Evolutionary conservation across 2,113 vertebrate species (phyloP), one percentile per base, ranked within the genome.

Genomic region (Dascyllus trimaculatus): DNA sequence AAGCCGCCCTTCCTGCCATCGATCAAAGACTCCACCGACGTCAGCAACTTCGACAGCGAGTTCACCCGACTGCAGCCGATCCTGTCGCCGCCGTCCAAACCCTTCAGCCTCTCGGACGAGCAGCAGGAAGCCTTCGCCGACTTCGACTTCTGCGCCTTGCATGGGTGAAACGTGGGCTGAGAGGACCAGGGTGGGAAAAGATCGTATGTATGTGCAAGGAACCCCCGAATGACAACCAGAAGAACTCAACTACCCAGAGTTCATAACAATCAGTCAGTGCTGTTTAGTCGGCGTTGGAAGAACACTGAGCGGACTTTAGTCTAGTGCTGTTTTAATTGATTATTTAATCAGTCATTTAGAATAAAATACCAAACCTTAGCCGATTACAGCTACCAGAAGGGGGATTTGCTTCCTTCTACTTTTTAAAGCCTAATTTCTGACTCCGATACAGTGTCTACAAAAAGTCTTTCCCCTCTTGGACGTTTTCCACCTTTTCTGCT

Each of bases 11-110:
- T 96, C 53, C 92, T 96, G 84, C 97, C 97, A 1, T 86, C 86
- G 0, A 81, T 98, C 75, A 94, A 87, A n/a, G 93, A 94, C 56
- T 92, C 92, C 0, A 85, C 88, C 0, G 97, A 99, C 49, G 91
- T 96, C 68, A 95, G 96, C 78, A 97, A 98, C 91, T 99, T 99
- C 0, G 97, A 98, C 87, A 95, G 95, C 49, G 96, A 97, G 88
- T 99, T 98, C 92, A 99, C 97, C 0, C 93, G 92, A 0, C 93
- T 97, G 57, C 95, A 94, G 65, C 96, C 97, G 0, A 45, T 95
- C 59, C 86, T 98, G 76, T 96, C 97, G 0, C 96, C 96, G 0
- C 95, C 95, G 0, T 88, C 92, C 46, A 91, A 94, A 11, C 92
- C 85, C 58, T 85, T 86, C 60, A 10, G 83, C 26, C 94, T 98